A percentile compares a stretch with the other conserved stretches of the same genome.
These are phyloP conservation scores for Pogonocherus hispidulus DNA, from an alignment of 2,888 invertebrate genomes.

Conservation along the genomic window DNA sequence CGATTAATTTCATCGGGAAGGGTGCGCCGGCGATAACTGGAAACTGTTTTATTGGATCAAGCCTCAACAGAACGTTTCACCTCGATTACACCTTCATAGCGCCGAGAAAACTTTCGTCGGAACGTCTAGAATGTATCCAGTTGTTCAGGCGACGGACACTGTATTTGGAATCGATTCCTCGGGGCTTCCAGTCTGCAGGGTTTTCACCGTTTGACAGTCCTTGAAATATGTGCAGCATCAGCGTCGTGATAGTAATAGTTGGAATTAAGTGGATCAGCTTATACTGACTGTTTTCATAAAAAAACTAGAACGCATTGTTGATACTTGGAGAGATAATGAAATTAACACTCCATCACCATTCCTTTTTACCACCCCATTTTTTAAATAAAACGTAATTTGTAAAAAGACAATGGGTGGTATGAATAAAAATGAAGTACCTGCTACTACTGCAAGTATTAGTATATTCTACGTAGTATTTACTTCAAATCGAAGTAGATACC, in stretches of 20 bases:
- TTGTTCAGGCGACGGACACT: conserved; percentile 6
- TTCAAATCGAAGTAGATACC: too few species aligned
- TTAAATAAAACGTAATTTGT: too few species aligned
- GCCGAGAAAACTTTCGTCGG: conserved; percentile 9
- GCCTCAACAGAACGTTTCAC: conserved; percentile 8
- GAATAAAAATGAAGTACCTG: too few species aligned
- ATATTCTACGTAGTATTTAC: too few species aligned
- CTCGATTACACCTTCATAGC: conserved; percentile 8
- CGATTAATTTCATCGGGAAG: conserved; percentile 13
- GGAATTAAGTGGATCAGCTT: too few species aligned
- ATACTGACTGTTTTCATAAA: too few species aligned
- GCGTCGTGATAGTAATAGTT: neutral
- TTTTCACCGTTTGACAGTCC: conserved; percentile 2
- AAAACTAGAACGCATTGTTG: too few species aligned
- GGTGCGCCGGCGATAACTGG: conserved; percentile 7
- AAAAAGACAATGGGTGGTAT: too few species aligned
- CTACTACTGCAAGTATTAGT: too few species aligned
- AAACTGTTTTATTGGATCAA: conserved; percentile 19
- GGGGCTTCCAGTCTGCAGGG: neutral
- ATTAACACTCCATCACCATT: too few species aligned
- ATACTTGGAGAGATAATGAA: too few species aligned
- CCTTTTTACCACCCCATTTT: too few species aligned
- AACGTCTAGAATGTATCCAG: conserved; percentile 8
- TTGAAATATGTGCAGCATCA: conserved; percentile 8
- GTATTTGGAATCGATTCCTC: conserved; percentile 21